A percentile compares a stretch with the other conserved stretches of the same genome.
Conservation (phyloP, 2,888 invertebrate genomes). For the Lumbricus terrestris region DNA sequence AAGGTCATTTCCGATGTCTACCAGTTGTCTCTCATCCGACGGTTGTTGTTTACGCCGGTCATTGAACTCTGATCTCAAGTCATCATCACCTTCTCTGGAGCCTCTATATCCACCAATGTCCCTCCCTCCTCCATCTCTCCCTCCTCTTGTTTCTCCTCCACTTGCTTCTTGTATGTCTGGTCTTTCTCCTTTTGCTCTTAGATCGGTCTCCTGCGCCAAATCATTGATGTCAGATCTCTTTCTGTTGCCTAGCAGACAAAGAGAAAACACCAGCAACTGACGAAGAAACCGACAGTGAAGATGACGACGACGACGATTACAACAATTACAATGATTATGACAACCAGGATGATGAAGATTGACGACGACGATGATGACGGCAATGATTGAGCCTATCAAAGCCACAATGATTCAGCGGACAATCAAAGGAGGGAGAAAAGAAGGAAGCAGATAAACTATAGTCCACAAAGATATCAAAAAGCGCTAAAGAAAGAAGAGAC, state of each 20-base stretch:
- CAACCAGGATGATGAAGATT: too few species aligned
- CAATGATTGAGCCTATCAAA: too few species aligned
- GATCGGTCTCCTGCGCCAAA: not conserved
- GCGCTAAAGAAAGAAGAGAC: too few species aligned
- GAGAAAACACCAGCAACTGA: not conserved
- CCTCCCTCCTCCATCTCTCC: not conserved
- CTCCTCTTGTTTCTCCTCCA: not conserved
- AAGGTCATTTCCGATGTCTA: not conserved
- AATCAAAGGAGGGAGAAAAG: not conserved
- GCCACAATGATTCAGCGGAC: not conserved
- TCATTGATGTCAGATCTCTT: not conserved
- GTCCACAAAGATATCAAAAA: too few species aligned
- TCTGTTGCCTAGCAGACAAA: not conserved
- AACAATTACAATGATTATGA: too few species aligned
- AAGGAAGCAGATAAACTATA: too few species aligned
- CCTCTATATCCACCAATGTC: not conserved
- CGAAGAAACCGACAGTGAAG: not conserved
- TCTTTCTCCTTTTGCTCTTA: not conserved
- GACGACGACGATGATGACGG: too few species aligned
- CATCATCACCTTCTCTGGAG: not conserved
- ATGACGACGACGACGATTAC: too few species aligned
- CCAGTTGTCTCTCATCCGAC: not conserved
- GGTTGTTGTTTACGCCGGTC: not conserved
- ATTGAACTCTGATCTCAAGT: not conserved
- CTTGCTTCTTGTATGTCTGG: not conserved